Conservation (phyloP, 2,797 vertebrate genomes). For the Semaprochilodus insignis region DNA sequence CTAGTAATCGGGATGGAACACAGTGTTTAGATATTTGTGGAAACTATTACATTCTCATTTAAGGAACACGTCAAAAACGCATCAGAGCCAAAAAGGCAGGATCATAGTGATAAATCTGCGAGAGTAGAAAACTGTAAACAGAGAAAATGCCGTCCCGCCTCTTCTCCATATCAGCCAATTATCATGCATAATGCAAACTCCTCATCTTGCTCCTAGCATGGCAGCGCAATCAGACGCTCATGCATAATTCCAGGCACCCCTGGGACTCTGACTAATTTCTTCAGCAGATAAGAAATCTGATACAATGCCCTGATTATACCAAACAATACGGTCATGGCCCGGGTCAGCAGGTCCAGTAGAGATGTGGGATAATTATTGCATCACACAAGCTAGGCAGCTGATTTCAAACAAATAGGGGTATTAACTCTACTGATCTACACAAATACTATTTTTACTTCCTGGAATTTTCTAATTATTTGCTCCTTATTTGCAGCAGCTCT, state of each 20-base stretch:
- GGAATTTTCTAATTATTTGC: not conserved
- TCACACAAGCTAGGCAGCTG: not conserved
- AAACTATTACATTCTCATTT: conserved; percentile 19
- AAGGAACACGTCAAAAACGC: not conserved
- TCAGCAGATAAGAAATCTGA: conserved; percentile 19
- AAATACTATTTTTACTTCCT: not conserved
- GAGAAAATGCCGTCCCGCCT: conserved; percentile 14
- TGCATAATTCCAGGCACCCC: conserved; percentile 41
- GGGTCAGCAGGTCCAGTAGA: conserved; percentile 14
- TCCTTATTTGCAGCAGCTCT: not conserved
- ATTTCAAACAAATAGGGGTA: not conserved
- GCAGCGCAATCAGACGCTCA: conserved; percentile 38
- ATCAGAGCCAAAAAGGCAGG: not conserved
- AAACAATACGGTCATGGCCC: conserved; percentile 19
- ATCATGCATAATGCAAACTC: conserved; percentile 39
- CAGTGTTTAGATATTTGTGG: conserved; percentile 22
- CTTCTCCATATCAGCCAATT: conserved; percentile 39
- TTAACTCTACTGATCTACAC: not conserved
- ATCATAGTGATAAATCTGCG: not conserved
- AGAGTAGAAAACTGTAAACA: not conserved
- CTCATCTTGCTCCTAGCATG: conserved; percentile 25
- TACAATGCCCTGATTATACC: conserved; percentile 26
- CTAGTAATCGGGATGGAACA: not conserved
- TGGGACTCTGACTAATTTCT: conserved; percentile 30
- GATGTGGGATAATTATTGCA: not conserved